phyloP scores from a whole-genome alignment of 2,113 vertebrate species.

The Leucopsar rothschildi region DNA sequence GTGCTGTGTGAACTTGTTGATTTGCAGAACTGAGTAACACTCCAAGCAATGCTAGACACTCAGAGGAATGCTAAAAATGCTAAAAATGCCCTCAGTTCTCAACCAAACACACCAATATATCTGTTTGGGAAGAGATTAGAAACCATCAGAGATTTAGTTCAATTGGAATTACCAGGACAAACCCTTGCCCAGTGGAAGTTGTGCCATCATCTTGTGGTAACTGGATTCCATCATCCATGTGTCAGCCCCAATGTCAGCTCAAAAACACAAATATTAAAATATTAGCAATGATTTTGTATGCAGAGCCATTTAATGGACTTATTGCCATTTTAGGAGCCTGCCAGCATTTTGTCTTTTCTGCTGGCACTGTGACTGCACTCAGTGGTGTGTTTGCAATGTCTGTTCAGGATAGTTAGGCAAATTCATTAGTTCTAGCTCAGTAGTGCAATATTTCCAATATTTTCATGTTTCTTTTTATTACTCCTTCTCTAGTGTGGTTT shows the following conservation, averaged over 20 bases:
- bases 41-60: not conserved
- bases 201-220: not conserved
- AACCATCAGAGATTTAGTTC: not conserved
- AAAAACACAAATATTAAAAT: not conserved
- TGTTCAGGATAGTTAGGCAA: not conserved
- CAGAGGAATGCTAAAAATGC: not conserved
- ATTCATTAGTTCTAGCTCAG: not conserved
- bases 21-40: not conserved
- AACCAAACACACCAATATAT: not conserved
- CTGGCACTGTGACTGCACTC: not conserved
- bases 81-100: not conserved
- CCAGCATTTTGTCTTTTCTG: not conserved
- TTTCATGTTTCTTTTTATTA: not conserved
- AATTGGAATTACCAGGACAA: not conserved
- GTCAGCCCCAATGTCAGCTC: not conserved
- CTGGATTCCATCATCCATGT: accelerated
- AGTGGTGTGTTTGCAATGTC: not conserved
- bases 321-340: not conserved
- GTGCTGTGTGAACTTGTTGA: not conserved
- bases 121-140: not conserved
- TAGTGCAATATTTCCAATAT: not conserved
- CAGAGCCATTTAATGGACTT: not conserved
- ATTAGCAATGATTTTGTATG: not conserved
- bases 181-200: not conserved
- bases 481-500: not conserved